Percentiles rank a stretch among this genome's conserved stretches.
Conservation (phyloP, 2,888 invertebrate genomes). For the Aplocera efformata region DNA sequence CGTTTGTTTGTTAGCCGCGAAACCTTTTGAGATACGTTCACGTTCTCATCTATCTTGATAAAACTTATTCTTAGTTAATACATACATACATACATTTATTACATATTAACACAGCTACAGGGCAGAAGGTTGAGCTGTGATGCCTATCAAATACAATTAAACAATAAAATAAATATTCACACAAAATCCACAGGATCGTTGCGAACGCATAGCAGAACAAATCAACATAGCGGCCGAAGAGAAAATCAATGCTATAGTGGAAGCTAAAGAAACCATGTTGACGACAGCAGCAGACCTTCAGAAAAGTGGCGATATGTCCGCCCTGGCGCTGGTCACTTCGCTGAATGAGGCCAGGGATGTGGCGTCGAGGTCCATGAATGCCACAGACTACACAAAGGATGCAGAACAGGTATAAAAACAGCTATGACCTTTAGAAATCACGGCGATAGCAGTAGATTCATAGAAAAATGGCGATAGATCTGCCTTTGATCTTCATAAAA, state of each 20-base stretch:
- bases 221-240: constrained; percentile 74
- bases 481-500: too few species aligned
- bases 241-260: constrained; percentile 72
- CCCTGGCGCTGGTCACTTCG: constrained; percentile 66
- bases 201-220: constrained; percentile 74
- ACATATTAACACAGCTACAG: too few species aligned
- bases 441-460: too few species aligned
- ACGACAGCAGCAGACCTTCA: constrained; percentile 63
- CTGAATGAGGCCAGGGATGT: constrained; percentile 67
- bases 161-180: too few species aligned
- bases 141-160: too few species aligned
- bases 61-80: too few species aligned
- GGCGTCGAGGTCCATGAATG: constrained; percentile 54
- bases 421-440: too few species aligned
- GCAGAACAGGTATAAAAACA: constrained; percentile 36
- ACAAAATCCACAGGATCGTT: constrained; percentile 67
- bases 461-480: too few species aligned
- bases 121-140: too few species aligned
- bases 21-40: too few species aligned
- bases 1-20: neutral
- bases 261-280: constrained; percentile 63
- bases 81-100: too few species aligned
- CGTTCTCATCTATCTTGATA: too few species aligned
- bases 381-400: constrained; percentile 54
- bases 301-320: constrained; percentile 63